Evolutionary conservation across 2,113 vertebrate genomes (phyloP).

Genomic region (Ciconia maguari): DNA sequence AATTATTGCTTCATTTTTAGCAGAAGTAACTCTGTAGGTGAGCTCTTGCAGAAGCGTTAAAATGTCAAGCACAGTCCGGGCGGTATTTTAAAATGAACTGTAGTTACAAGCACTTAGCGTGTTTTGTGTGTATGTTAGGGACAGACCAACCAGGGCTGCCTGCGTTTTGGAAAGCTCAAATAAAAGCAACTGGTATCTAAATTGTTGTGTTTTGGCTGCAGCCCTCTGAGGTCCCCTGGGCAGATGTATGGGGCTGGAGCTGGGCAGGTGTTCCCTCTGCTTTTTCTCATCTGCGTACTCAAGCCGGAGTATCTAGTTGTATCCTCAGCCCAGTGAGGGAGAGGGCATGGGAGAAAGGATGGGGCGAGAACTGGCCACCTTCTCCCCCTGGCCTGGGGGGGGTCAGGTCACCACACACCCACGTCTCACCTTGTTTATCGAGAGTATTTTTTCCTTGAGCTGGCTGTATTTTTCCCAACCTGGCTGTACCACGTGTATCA

Average conservation of each 20-base stretch:
- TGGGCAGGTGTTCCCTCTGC: not conserved
- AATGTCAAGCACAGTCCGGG: not conserved
- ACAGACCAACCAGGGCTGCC: not conserved
- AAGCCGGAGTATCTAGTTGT: not conserved
- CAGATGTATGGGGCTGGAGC: not conserved
- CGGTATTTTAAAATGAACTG: not conserved
- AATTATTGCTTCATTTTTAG: not conserved
- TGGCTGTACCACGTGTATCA: not conserved
- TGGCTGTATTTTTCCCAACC: not conserved
- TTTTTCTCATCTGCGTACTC: not conserved
- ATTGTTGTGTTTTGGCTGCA: not conserved
- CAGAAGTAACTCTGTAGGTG: not conserved
- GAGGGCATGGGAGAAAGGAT: not conserved
- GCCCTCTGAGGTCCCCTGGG: not conserved
- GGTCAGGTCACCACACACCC: not conserved
- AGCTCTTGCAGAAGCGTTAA: not conserved
- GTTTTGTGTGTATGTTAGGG: not conserved
- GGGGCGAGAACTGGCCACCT: not conserved
- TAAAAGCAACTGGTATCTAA: not conserved
- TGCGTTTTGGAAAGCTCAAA: not conserved
- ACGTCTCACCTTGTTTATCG: fast-evolving
- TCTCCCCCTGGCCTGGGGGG: not conserved
- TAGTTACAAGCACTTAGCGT: not conserved
- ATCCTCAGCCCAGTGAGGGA: not conserved
- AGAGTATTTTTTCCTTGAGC: not conserved